These are phyloP conservation scores for Rhyacophila brunnea DNA, from an alignment of 1,140 invertebrate species.

Conservation along the genomic window DNA sequence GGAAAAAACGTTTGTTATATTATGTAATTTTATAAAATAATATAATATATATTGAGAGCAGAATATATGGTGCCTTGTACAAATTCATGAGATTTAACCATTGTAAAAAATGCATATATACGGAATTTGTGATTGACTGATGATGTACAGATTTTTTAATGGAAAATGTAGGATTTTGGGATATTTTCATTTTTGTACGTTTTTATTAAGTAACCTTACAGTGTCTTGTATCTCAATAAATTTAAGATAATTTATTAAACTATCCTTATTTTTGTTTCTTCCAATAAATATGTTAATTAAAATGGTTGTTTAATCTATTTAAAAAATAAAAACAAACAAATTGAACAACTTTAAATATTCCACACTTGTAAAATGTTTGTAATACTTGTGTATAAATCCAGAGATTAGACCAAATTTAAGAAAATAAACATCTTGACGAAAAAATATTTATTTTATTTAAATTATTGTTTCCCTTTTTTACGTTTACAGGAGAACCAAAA, in stretches of 20 bases:
- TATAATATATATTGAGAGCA: slow-evolving; percentile 26
- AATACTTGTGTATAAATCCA: slow-evolving; percentile 33
- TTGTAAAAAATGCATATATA: slow-evolving; percentile 10
- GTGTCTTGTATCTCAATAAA: slow-evolving; percentile 15
- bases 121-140: slow-evolving; percentile 22
- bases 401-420: slow-evolving; percentile 35
- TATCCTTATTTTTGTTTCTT: too few species aligned
- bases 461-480: background rate
- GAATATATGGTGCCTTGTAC: slow-evolving; percentile 36
- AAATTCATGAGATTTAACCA: slow-evolving; percentile 23
- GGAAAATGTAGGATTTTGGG: slow-evolving; percentile 20
- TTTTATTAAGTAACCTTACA: slow-evolving; percentile 12
- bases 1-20: background rate
- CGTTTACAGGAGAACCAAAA: too few species aligned
- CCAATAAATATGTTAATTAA: too few species aligned
- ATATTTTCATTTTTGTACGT: slow-evolving; percentile 32
- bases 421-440: slow-evolving; percentile 31
- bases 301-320: too few species aligned
- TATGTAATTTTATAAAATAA: slow-evolving; percentile 1
- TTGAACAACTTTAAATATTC: background rate
- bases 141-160: slow-evolving; percentile 20
- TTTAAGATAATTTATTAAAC: too few species aligned
- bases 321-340: background rate
- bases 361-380: slow-evolving; percentile 12
- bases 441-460: slow-evolving; percentile 7